Conservation (phyloP, 2,797 vertebrate species). For the Ptychadena robeensis region DNA sequence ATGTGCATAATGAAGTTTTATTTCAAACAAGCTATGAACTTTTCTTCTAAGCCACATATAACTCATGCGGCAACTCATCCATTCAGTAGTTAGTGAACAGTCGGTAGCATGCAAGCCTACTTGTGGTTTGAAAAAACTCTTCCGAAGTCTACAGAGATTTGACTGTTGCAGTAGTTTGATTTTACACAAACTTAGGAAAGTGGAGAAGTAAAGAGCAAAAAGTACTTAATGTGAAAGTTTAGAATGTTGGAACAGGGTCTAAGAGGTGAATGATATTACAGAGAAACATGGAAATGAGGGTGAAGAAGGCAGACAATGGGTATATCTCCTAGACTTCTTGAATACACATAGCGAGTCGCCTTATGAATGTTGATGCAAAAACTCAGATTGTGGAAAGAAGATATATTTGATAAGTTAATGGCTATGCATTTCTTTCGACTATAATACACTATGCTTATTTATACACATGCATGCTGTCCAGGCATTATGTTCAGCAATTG, state of each 20-base stretch:
- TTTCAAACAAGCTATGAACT: too few species aligned
- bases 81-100: too few species aligned
- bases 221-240: neutral
- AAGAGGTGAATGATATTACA: neutral
- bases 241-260: neutral
- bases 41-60: too few species aligned
- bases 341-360: neutral
- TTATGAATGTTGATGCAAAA: neutral
- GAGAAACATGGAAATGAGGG: neutral
- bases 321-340: neutral
- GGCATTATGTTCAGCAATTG: too few species aligned
- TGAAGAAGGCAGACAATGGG: neutral
- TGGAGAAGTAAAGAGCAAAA: neutral
- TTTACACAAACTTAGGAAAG: too few species aligned
- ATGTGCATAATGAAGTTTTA: too few species aligned
- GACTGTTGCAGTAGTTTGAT: neutral
- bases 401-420: too few species aligned
- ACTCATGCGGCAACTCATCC: neutral
- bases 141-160: neutral
- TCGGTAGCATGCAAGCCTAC: neutral
- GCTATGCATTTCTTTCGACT: too few species aligned
- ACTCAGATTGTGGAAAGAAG: neutral
- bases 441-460: too few species aligned
- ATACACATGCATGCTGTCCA: too few species aligned
- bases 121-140: neutral